A percentile compares a stretch with the other conserved stretches of the same genome.
Evolutionary conservation across 2,797 vertebrate genomes (phyloP).

Genomic region (Helarctos malayanus): DNA sequence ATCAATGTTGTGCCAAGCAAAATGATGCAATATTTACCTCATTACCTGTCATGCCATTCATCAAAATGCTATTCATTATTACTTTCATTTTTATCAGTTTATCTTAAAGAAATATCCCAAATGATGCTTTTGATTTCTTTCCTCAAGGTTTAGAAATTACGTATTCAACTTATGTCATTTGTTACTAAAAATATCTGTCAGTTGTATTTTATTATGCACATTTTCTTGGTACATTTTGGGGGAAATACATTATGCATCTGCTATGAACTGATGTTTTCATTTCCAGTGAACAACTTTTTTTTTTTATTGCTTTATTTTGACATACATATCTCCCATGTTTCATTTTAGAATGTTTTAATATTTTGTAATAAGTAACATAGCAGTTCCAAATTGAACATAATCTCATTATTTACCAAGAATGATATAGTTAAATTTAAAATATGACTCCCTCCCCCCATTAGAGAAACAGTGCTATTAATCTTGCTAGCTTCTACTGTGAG

Average conservation of each 20-base stretch:
- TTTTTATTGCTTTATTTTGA: neutral
- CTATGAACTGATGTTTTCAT: neutral
- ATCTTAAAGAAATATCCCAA: slow-evolving; percentile 44
- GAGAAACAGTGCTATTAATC: neutral
- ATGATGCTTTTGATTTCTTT: slow-evolving; percentile 9
- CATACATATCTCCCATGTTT: neutral
- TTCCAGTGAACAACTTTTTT: neutral
- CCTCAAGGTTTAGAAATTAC: neutral
- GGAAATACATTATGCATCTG: neutral
- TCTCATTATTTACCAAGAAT: slow-evolving; percentile 29
- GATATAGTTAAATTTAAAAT: slow-evolving; percentile 59
- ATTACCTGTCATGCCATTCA: neutral
- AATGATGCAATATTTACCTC: neutral
- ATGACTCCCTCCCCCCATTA: neutral
- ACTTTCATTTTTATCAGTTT: slow-evolving; percentile 41
- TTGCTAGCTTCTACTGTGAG: neutral
- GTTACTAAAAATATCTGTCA: slow-evolving; percentile 13
- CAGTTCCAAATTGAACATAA: neutral
- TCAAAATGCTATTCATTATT: neutral
- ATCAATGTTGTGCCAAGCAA: neutral
- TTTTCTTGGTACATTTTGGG: slow-evolving; percentile 10
- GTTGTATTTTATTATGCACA: neutral
- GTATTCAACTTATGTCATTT: neutral
- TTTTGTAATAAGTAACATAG: slow-evolving; percentile 43
- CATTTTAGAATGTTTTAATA: neutral